phyloP scores from a whole-genome alignment of 2,888 invertebrate genomes.

The Leptinotarsa rubiginosa region DNA sequence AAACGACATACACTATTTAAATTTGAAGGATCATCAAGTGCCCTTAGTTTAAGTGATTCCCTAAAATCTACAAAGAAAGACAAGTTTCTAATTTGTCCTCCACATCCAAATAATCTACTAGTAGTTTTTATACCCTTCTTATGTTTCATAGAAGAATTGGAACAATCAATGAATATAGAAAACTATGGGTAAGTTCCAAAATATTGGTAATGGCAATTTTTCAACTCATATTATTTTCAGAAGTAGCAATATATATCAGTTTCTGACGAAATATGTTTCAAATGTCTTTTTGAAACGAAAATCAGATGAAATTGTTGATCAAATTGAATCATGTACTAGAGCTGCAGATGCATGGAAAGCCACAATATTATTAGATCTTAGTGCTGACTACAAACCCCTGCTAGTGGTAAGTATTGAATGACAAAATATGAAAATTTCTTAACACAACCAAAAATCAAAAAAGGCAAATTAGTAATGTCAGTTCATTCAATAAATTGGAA shows the following conservation, averaged over 20 bases:
- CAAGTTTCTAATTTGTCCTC: conserved; percentile 80
- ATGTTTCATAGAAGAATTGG: conserved; percentile 87
- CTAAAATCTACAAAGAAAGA: conserved; percentile 63
- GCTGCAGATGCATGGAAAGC: conserved; percentile 84
- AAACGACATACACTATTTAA: conserved; percentile 75
- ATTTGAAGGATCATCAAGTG: conserved; percentile 74
- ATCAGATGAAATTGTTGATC: conserved; percentile 73
- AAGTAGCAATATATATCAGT: conserved; percentile 83
- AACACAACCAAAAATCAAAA: no score
- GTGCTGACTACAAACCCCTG: conserved; percentile 75
- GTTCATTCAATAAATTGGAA: no score
- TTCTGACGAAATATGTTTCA: conserved; percentile 88
- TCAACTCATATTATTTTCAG: conserved; percentile 58
- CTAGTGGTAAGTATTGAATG: conserved; percentile 68
- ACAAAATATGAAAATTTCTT: no score
- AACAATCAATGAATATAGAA: conserved; percentile 68
- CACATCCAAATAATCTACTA: conserved; percentile 80
- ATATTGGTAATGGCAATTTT: background rate
- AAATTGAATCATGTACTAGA: conserved; percentile 79
- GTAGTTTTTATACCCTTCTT: conserved; percentile 86
- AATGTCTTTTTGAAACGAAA: conserved; percentile 87
- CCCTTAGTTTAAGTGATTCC: conserved; percentile 60
- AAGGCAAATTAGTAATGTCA: no score
- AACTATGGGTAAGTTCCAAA: conserved; percentile 44
- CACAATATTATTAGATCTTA: conserved; percentile 76